phyloP scores from a whole-genome alignment of 2,113 vertebrate genomes.

The Rhombomys opimus region DNA sequence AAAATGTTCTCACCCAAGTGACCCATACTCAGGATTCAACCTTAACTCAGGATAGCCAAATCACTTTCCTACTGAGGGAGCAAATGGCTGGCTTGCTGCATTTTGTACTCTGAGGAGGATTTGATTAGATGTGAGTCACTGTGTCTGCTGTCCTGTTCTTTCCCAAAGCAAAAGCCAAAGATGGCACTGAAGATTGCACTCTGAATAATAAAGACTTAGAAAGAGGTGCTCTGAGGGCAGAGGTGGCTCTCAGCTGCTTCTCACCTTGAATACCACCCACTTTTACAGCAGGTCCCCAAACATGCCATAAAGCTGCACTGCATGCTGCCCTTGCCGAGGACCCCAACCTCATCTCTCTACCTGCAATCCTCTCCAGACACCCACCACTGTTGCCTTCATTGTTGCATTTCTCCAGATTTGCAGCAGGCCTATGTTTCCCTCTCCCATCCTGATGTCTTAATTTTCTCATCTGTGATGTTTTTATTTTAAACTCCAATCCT shows the following conservation, averaged over 20 bases:
- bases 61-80: not conserved
- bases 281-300: not conserved
- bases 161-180: slow-evolving; percentile 14
- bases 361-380: not conserved
- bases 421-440: not conserved
- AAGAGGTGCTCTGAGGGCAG: not conserved
- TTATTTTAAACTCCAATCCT: not conserved
- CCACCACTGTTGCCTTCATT: not conserved
- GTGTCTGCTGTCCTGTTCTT: not conserved
- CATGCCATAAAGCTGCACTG: not conserved
- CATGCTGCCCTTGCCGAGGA: not conserved
- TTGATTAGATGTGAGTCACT: not conserved
- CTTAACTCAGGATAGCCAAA: not conserved
- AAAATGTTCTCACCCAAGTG: not conserved
- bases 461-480: not conserved
- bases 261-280: not conserved
- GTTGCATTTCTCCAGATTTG: not conserved
- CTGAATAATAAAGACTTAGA: not conserved
- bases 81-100: not conserved
- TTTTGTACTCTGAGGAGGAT: not conserved
- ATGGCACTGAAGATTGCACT: not conserved
- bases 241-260: not conserved
- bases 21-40: not conserved
- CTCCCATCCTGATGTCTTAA: not conserved
- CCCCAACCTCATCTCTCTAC: not conserved